Evolutionary conservation across 1,140 invertebrate species (phyloP).

Genomic region (Drosophila ogumai): DNA sequence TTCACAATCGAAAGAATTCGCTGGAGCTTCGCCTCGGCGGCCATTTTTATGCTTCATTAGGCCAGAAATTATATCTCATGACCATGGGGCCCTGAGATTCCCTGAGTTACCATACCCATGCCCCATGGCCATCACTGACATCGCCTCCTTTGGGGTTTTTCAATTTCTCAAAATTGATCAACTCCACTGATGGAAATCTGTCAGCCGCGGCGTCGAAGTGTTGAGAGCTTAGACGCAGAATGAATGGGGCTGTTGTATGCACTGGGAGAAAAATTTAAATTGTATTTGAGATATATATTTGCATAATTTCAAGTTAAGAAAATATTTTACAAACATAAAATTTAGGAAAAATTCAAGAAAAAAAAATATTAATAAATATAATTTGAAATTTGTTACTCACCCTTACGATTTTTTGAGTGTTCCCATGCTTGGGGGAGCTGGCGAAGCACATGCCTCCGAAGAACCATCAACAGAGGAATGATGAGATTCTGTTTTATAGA

Average conservation of each 20-base stretch:
- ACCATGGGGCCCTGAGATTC: conserved; percentile 39
- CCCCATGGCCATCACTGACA: conserved; percentile 45
- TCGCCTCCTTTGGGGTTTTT: conserved; percentile 36
- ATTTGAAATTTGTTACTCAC: no score
- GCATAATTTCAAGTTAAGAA: no score
- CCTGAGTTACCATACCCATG: conserved; percentile 4
- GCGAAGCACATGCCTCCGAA: not conserved
- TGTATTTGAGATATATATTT: no score
- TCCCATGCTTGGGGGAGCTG: not conserved
- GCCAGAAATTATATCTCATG: conserved; percentile 76
- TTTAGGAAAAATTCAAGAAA: no score
- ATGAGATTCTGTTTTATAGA: conserved; percentile 45
- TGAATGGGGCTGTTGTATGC: conserved; percentile 10
- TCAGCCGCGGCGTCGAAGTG: conserved; percentile 41
- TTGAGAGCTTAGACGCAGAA: conserved; percentile 37
- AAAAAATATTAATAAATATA: no score
- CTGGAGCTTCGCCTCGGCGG: conserved; percentile 28
- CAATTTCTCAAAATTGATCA: conserved; percentile 72
- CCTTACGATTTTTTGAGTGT: not conserved
- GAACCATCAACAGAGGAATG: conserved; percentile 17
- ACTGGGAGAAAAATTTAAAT: not conserved
- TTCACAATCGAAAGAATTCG: conserved; percentile 57
- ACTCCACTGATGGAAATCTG: conserved; percentile 69
- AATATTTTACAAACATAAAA: no score
- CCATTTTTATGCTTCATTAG: conserved; percentile 81